Base-by-base conservation (phyloP, 2,888 invertebrate species). In the Platycheirus albimanus region DNA sequence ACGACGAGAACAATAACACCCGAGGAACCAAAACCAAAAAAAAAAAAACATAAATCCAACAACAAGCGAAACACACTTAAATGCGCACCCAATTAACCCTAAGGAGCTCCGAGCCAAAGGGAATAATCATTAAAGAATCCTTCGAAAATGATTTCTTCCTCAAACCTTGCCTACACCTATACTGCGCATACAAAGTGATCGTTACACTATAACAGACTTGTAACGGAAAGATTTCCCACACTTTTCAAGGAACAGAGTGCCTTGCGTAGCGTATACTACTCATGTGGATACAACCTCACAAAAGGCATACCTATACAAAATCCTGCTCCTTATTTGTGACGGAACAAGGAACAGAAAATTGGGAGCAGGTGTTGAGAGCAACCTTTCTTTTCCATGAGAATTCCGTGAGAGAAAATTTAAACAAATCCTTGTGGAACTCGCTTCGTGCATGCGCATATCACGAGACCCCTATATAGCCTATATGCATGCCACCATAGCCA, bases 401-500 rank as follows among this genome's bases (percentile, higher is more conserved):
- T 41, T 45, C 3, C 5, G 19, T 30, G 45, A 61, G 47, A 61
- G 58, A 15, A 49, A 33, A 58, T 49, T 47, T 74, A 69, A 58
- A 75, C 64, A 75, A 70, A 80, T 80, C 56, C 20, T 66, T 51
- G n/a, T 43, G 13, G 43, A 69, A 77, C 83, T 83, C 58, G 64
- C 72, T 74, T 70, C 83, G 83, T 83, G 83, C 83, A 83, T 83
- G 83, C 83, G 83, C 83, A 83, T 74, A 83, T 69, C 83, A 83
- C 83, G 83, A 83, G 78, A 72, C 71, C 70, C 77, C 30, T 70
- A 38, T 3, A n/a, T n/a, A n/a, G n/a, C n/a, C n/a, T n/a, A n/a
- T n/a, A n/a, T n/a, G n/a, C n/a, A n/a, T n/a, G n/a, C n/a, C n/a
- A n/a, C n/a, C n/a, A n/a, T n/a, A n/a, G n/a, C n/a, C n/a, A n/a